Evolutionary conservation across 2,113 vertebrate species (phyloP).

Genomic region (Spea multiplicata): DNA sequence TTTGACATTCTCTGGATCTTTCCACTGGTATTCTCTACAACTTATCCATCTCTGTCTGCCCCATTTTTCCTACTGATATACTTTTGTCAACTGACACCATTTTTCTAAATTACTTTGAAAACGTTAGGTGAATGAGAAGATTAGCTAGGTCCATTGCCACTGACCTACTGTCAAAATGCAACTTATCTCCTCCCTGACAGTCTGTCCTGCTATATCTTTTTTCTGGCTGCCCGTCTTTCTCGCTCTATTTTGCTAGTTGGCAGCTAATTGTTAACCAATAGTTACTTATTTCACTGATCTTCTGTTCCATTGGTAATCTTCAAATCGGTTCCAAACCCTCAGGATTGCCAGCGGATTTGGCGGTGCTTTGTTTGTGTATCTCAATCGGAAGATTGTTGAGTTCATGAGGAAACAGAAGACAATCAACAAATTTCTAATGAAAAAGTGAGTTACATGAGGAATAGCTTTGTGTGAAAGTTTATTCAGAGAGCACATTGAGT

Average conservation of each 20-base stretch:
- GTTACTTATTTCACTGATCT: neutral
- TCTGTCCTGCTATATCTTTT: neutral
- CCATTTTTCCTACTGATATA: too few relatives aligned
- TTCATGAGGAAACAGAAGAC: conserved; percentile 96
- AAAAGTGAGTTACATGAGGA: conserved; percentile 77
- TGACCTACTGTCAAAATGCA: too few relatives aligned
- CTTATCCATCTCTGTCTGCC: too few relatives aligned
- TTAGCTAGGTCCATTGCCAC: too few relatives aligned
- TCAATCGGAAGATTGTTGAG: conserved; percentile 94
- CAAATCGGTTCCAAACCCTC: conserved; percentile 21
- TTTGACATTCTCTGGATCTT: too few relatives aligned
- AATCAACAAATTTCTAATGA: conserved; percentile 98
- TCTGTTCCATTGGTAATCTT: neutral
- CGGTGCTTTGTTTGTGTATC: conserved; percentile 89
- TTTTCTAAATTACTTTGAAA: too few relatives aligned
- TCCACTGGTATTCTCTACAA: too few relatives aligned
- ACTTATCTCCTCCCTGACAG: too few relatives aligned
- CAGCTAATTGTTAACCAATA: too few relatives aligned
- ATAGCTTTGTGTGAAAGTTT: neutral
- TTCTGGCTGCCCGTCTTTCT: neutral
- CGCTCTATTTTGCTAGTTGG: neutral
- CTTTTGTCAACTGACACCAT: too few relatives aligned
- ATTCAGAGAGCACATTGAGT: neutral
- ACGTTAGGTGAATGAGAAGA: too few relatives aligned
- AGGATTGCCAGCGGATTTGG: conserved; percentile 95